Conservation (phyloP, 2,888 invertebrate species). For the Scrobipalpa costella region DNA sequence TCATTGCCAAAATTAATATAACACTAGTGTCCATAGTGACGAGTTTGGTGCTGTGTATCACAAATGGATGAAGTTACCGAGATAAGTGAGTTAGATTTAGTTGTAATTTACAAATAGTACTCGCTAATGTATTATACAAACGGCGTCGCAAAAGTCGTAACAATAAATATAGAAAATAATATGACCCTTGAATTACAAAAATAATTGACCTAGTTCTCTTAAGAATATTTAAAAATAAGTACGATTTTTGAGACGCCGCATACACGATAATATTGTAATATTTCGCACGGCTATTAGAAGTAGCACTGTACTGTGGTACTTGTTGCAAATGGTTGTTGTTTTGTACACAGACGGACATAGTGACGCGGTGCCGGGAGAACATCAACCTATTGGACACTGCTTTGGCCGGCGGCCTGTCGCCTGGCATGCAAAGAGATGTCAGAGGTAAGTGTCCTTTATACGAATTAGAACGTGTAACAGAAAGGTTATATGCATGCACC, state of each 20-base stretch:
- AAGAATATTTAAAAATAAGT: no score
- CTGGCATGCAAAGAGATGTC: conserved; percentile 80
- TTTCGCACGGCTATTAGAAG: not conserved
- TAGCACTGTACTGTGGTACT: not conserved
- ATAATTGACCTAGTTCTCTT: no score
- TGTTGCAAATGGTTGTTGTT: conserved; percentile 46
- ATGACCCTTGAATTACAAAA: no score
- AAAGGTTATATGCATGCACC: no score
- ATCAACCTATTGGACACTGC: conserved; percentile 89
- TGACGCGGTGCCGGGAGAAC: conserved; percentile 92
- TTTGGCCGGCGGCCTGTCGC: conserved; percentile 78
- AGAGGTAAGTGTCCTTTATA: conserved; percentile 77
- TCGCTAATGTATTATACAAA: not conserved
- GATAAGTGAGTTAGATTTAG: conserved; percentile 51
- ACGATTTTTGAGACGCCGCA: not conserved
- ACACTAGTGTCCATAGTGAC: conserved; percentile 1
- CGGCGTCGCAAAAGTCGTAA: no score
- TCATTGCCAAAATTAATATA: not conserved
- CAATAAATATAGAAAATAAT: no score
- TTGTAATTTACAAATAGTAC: conserved; percentile 26
- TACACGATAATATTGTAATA: not conserved
- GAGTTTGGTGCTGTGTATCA: conserved; percentile 36
- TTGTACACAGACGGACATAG: conserved; percentile 88
- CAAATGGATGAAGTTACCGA: conserved; percentile 37
- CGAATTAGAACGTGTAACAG: no score